Evolutionary conservation across 2,888 invertebrate genomes (phyloP).

Genomic region (Gandaritis pyraliata): DNA sequence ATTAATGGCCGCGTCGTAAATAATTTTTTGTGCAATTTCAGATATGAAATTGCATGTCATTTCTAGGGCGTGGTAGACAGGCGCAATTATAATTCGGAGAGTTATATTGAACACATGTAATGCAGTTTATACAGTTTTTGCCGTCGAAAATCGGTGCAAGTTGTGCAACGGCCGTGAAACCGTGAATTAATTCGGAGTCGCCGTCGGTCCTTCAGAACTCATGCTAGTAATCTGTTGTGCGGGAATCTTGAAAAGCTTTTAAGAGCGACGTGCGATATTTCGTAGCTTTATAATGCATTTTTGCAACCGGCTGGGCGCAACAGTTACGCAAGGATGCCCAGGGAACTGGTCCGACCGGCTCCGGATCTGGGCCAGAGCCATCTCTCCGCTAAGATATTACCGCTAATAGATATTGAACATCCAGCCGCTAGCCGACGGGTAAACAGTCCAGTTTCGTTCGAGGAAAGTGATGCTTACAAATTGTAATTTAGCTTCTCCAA

Average conservation of each 20-base stretch:
- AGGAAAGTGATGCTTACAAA: constrained; percentile 37
- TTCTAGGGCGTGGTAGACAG: constrained; percentile 71
- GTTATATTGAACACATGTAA: constrained; percentile 71
- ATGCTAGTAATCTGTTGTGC: constrained; percentile 63
- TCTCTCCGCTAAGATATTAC: constrained; percentile 77
- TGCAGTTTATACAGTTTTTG: constrained; percentile 63
- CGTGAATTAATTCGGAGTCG: constrained; percentile 60
- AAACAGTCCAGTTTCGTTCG: constrained; percentile 29
- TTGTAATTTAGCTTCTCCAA: constrained; percentile 21
- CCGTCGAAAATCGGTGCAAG: constrained; percentile 72
- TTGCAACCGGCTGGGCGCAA: constrained; percentile 67
- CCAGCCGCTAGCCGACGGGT: constrained; percentile 54
- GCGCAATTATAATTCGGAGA: constrained; percentile 75
- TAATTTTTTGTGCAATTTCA: constrained; percentile 75
- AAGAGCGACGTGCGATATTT: constrained; percentile 72
- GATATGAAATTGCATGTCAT: constrained; percentile 75
- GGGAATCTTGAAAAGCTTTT: constrained; percentile 75
- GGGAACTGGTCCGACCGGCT: constrained; percentile 79
- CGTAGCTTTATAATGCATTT: constrained; percentile 76
- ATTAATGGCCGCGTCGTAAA: constrained; percentile 59
- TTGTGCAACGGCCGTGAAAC: constrained; percentile 60
- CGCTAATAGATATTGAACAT: constrained; percentile 78
- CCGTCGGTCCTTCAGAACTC: constrained; percentile 46
- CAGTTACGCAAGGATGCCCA: constrained; percentile 78
- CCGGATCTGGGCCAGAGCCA: constrained; percentile 79